Evolutionary conservation across 2,888 invertebrate species (phyloP), one percentile per base, ranked within the genome.

Genomic region (Coremacera marginata): DNA sequence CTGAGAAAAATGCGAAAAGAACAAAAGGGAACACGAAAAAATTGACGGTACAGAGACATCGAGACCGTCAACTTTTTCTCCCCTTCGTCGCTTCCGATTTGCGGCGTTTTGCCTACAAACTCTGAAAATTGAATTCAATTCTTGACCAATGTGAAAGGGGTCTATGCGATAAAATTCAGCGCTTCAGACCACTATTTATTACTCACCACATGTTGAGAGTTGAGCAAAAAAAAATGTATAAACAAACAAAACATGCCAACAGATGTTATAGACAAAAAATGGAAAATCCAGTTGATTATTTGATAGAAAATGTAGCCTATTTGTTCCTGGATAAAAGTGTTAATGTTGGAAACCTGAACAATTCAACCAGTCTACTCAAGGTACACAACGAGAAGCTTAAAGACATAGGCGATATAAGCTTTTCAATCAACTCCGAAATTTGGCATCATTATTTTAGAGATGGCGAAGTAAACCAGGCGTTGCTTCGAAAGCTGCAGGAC

Each of bases 401-500:
- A 75, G 85, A 86, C 52, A 87, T 90, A 62, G 94, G 94, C 9
- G 95, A 95, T 80, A 88, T 93, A 5, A 93, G 93, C 89, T 93
- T 94, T 87, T 91, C 93, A 11, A 87, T 90, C 76, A 90, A 90
- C 68, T 83, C 91, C 27, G 89, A 91, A 82, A 91, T 91, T 72
- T 94, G 94, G 94, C 89, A 90, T 75, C 89, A 88, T 79, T 87
- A 89, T 80, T 83, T 90, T 71, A 82, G 11, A 19, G 37, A n/a
- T 19, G 19, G 1, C 8, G 52, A 68, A 44, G 1, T 86, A n/a
- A 82, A 82, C n/a, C 4, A 55, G 5, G 37, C 70, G 0, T 63
- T 78, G 0, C 79, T 81, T n/a, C 57, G 71, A 16, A 4, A 80
- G 72, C 72, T 81, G 7, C 72, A 68, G 2, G 79, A 77, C 14